These are phyloP conservation scores for Meloe dianella DNA, from an alignment of 2,888 invertebrate genomes.

Conservation along the genomic window DNA sequence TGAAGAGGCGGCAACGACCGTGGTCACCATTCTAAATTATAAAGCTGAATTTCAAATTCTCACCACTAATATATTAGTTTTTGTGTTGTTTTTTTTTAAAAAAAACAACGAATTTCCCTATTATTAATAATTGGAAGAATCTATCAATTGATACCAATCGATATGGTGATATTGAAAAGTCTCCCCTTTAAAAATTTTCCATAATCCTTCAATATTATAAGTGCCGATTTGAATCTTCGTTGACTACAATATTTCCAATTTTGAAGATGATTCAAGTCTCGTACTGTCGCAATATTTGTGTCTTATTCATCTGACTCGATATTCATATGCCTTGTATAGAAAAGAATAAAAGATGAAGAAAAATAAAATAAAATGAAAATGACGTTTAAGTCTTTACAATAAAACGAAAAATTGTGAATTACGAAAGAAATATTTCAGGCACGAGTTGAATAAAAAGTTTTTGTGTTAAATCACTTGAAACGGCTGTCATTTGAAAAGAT, in stretches of 20 bases:
- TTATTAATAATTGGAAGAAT: neutral
- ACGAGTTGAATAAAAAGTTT: conserved; percentile 33
- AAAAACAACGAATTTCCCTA: neutral
- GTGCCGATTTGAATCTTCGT: conserved; percentile 38
- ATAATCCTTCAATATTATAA: conserved; percentile 40
- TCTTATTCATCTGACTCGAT: conserved; percentile 40
- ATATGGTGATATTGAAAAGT: neutral
- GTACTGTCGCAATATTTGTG: conserved; percentile 38
- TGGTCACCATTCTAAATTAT: conserved; percentile 25
- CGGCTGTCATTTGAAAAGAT: conserved; percentile 28
- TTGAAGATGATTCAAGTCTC: conserved; percentile 36
- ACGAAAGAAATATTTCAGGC: conserved; percentile 29
- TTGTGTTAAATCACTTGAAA: conserved; percentile 31
- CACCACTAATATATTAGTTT: conserved; percentile 11
- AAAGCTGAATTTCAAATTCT: conserved; percentile 25
- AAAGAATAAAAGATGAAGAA: neutral
- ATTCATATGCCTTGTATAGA: conserved; percentile 34
- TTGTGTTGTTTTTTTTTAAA: neutral
- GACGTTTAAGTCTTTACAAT: conserved; percentile 1
- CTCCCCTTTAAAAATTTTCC: conserved; percentile 31
- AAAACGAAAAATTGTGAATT: conserved; percentile 30
- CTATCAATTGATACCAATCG: neutral
- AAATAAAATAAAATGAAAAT: neutral
- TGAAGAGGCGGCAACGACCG: conserved; percentile 21
- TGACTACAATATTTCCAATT: conserved; percentile 28